phyloP scores from a whole-genome alignment of 2,888 invertebrate species.

The Netelia fuscicornis region DNA sequence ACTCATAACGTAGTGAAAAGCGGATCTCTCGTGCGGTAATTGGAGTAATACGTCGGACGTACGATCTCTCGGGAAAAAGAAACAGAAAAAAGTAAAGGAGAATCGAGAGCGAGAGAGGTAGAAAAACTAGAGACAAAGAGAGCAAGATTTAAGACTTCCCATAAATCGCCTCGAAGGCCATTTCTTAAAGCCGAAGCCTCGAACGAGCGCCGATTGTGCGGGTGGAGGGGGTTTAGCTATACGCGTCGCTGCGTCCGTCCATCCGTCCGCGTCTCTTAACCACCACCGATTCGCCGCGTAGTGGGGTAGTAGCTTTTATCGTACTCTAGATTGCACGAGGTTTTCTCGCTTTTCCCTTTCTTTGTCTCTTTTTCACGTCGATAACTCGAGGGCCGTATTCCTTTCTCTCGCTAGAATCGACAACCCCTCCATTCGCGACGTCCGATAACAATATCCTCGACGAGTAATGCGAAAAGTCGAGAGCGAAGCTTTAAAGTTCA shows the following conservation, averaged over 20 bases:
- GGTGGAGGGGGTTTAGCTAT: neutral
- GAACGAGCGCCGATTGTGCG: constrained; percentile 56
- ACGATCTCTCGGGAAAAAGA: constrained; percentile 42
- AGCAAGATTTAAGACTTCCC: constrained; percentile 80
- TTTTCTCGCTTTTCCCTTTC: constrained; percentile 71
- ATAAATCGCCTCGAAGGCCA: constrained; percentile 79
- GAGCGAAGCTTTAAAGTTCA: too few species aligned
- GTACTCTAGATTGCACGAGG: constrained; percentile 78
- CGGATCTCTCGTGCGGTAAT: constrained; percentile 28
- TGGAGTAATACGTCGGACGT: constrained; percentile 34
- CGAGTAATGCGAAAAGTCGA: too few species aligned
- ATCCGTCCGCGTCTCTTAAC: constrained; percentile 7
- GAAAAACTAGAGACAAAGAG: constrained; percentile 67
- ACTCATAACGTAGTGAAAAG: neutral
- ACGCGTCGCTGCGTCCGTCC: constrained; percentile 12
- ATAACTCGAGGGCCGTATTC: neutral
- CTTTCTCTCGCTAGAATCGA: neutral
- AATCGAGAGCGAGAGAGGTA: constrained; percentile 49
- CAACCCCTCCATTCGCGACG: too few species aligned
- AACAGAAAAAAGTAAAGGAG: constrained; percentile 47
- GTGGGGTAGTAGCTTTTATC: constrained; percentile 79
- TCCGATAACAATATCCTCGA: too few species aligned
- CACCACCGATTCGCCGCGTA: constrained; percentile 52
- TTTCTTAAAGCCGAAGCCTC: constrained; percentile 78
- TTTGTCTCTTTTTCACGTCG: constrained; percentile 18